Conservation (phyloP, 2,797 vertebrate genomes). For the Peromyscus nudipes region DNA sequence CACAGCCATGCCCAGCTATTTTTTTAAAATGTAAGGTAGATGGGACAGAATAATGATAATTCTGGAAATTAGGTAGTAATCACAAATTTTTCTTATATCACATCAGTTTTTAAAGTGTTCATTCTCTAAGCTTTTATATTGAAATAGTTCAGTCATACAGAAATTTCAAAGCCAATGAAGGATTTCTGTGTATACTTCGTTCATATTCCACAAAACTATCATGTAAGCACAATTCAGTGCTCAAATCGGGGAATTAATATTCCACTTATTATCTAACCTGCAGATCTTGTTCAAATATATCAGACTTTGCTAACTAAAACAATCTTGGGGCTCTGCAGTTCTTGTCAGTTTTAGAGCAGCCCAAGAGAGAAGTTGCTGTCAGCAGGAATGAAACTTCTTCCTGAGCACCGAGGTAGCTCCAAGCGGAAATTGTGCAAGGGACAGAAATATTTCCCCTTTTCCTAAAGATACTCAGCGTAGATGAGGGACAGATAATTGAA, state of each 20-base stretch:
- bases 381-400: background rate
- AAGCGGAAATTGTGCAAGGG: background rate
- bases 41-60: background rate
- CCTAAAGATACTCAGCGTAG: background rate
- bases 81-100: background rate
- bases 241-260: background rate
- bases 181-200: background rate
- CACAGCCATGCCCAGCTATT: too few species aligned
- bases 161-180: constrained; percentile 6
- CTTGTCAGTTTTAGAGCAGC: background rate
- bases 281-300: constrained; percentile 11
- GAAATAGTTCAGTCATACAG: background rate
- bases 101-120: constrained; percentile 43
- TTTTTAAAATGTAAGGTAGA: background rate
- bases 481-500: background rate
- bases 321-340: background rate
- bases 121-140: background rate
- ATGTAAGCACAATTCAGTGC: background rate
- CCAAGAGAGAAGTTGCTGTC: background rate
- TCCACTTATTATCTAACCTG: background rate
- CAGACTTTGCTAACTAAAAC: constrained; percentile 18
- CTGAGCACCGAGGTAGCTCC: background rate
- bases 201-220: background rate
- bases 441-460: background rate
- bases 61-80: background rate